A percentile compares a stretch with the other conserved stretches of the same genome.
These are phyloP conservation scores for Limnephilus lunatus DNA, from an alignment of 2,888 invertebrate species.

Conservation along the genomic window DNA sequence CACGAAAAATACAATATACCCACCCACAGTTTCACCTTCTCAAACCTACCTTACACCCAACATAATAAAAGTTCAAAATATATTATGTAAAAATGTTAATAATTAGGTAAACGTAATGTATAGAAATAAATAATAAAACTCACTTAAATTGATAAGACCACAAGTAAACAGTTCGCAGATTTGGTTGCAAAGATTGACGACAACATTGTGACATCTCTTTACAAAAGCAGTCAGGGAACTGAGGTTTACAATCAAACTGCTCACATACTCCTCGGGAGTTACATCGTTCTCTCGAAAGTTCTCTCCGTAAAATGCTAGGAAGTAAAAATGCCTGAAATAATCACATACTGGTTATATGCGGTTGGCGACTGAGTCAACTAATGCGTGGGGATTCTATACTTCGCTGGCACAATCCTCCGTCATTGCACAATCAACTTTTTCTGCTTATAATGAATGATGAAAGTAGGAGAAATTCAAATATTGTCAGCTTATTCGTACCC, in stretches of 20 bases:
- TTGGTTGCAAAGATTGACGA: slow-evolving; percentile 85
- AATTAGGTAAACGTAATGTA: no score
- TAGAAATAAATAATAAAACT: slow-evolving; percentile 66
- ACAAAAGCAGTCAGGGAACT: slow-evolving; percentile 83
- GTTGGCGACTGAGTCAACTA: no score
- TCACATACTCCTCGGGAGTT: slow-evolving; percentile 71
- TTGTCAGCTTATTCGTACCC: neutral
- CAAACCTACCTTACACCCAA: no score
- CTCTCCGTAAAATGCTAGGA: slow-evolving; percentile 83
- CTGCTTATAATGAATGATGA: no score
- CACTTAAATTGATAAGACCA: slow-evolving; percentile 74
- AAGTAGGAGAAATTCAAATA: neutral
- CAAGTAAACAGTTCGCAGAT: slow-evolving; percentile 82
- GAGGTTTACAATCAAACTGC: slow-evolving; percentile 78
- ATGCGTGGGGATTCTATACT: no score
- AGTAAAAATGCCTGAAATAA: slow-evolving; percentile 75
- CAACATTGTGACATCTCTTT: slow-evolving; percentile 83
- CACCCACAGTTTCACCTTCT: no score
- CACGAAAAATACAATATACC: no score
- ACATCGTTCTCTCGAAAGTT: slow-evolving; percentile 72
- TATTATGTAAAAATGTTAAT: no score
- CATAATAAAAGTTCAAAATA: no score
- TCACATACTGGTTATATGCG: neutral
- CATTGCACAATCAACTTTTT: no score
- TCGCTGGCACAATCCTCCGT: no score